These are phyloP conservation scores for Crotalus helleri DNA, from an alignment of 2,113 vertebrate genomes.

Conservation along the genomic window DNA sequence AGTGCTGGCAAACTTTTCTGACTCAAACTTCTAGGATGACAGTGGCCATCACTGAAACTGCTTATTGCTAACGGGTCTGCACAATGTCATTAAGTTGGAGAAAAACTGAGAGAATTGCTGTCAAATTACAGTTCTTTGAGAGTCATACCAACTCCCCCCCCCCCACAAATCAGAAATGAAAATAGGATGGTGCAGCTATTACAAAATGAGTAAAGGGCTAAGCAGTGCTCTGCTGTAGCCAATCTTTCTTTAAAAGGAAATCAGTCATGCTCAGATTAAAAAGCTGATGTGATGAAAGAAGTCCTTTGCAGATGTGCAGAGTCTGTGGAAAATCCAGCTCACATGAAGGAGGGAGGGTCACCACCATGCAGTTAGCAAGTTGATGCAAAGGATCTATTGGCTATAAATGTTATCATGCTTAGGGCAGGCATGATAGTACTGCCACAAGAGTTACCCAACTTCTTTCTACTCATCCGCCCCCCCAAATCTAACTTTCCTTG, in stretches of 20 bases:
- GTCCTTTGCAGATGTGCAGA: neutral
- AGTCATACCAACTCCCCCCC: neutral
- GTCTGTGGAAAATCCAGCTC: neutral
- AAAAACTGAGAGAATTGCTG: neutral
- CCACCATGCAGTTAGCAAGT: neutral
- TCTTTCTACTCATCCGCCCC: neutral
- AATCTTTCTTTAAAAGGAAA: neutral
- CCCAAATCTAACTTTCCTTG: neutral
- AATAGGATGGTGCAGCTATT: neutral
- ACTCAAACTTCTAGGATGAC: neutral
- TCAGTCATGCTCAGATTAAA: neutral
- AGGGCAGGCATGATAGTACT: neutral
- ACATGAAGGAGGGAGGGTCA: neutral
- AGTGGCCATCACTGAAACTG: neutral
- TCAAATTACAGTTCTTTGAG: neutral
- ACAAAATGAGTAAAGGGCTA: neutral
- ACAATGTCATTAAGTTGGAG: neutral
- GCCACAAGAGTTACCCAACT: neutral
- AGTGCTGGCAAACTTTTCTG: neutral
- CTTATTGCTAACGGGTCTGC: neutral
- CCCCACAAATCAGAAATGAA: neutral
- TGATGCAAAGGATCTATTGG: neutral
- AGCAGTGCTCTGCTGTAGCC: neutral
- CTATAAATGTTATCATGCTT: no score
- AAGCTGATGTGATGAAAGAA: neutral